phyloP scores from a whole-genome alignment of 2,797 vertebrate species.

The Zonotrichia albicollis region DNA sequence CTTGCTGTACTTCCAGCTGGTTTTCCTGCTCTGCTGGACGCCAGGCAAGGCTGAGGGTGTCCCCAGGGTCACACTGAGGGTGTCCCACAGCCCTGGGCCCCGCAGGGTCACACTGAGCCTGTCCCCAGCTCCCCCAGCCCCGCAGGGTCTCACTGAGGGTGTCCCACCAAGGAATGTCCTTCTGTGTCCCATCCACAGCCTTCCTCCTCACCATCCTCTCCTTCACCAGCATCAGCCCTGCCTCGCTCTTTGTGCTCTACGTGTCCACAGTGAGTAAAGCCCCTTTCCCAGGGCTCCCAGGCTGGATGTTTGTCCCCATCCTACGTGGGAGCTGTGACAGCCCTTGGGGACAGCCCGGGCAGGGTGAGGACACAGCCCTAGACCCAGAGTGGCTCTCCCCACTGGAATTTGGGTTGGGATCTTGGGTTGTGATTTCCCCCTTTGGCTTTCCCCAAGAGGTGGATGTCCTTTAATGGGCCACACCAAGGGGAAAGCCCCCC shows the following conservation, averaged over 20 bases:
- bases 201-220: conserved; percentile 76
- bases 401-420: rapidly evolving
- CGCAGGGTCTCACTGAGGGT: too few relatives aligned
- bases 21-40: conserved; percentile 82
- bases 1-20: conserved; percentile 76
- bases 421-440: neutral
- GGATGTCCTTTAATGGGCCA: too few relatives aligned
- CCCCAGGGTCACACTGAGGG: neutral
- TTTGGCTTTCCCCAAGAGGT: neutral
- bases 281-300: neutral
- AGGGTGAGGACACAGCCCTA: neutral
- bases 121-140: too few relatives aligned
- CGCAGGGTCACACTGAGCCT: too few relatives aligned
- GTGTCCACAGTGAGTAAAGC: conserved; percentile 63
- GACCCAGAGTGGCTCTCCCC: neutral
- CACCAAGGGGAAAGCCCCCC: rapidly evolving
- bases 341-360: neutral
- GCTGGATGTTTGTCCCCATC: neutral
- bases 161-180: neutral
- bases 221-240: conserved; percentile 5
- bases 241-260: conserved; percentile 66
- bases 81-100: neutral
- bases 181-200: conserved; percentile 40
- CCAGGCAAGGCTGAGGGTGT: conserved; percentile 71
- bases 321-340: neutral